These are phyloP conservation scores for Blastobasis adustella DNA, from an alignment of 2,888 invertebrate species.

Conservation along the genomic window DNA sequence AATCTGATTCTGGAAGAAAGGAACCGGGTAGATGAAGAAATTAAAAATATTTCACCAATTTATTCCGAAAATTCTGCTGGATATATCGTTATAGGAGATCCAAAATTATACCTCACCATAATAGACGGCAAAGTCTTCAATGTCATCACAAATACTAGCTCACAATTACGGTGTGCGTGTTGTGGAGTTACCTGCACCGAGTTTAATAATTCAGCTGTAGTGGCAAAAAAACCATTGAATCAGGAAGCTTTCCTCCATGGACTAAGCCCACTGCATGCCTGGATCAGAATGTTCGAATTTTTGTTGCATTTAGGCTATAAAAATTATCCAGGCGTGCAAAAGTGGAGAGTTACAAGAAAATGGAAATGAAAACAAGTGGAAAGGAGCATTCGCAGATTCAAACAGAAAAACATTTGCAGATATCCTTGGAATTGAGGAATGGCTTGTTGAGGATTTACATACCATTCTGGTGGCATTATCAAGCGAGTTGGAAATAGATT, in stretches of 20 bases:
- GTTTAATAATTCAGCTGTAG: slow-evolving; percentile 6
- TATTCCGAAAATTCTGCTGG: no score
- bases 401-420: no score
- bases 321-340: slow-evolving; percentile 1
- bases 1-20: no score
- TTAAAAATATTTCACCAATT: no score
- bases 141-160: neutral
- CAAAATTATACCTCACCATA: neutral
- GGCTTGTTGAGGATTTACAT: slow-evolving; percentile 3
- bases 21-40: no score
- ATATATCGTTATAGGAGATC: no score
- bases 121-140: slow-evolving; percentile 9
- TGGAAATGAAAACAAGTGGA: slow-evolving; percentile 3
- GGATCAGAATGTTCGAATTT: slow-evolving; percentile 7
- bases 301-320: slow-evolving; percentile 5
- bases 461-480: slow-evolving; percentile 4
- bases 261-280: slow-evolving; percentile 3
- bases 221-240: neutral
- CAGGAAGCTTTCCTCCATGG: neutral
- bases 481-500: no score
- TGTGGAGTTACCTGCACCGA: slow-evolving; percentile 2
- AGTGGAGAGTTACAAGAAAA: neutral
- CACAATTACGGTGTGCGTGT: slow-evolving; percentile 7
- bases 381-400: neutral
- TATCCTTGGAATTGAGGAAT: slow-evolving; percentile 3